These are phyloP conservation scores for Macaca fascicularis DNA, from an alignment of 2,113 vertebrate species.

Conservation along the genomic window T2T-MFA8v1.1 NC_088387.1:106355001-106355500, in stretches of 20 bases:
- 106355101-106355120: conserved; percentile 15
- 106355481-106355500: not conserved
- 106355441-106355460: not conserved
- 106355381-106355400: not conserved
- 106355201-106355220: not conserved
- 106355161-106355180: not conserved
- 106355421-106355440: not conserved
- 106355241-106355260: not conserved
- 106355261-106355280: not conserved
- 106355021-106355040: conserved; percentile 41
- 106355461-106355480: not conserved
- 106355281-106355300: not conserved
- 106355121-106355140: not conserved
- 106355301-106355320: not conserved
- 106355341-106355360: not conserved
- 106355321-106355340: not conserved
- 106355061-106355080: not conserved
- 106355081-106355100: not conserved
- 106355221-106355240: not conserved
- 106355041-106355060: not conserved
- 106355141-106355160: not conserved
- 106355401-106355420: not conserved
- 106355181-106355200: not conserved
- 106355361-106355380: not conserved
- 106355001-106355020: conserved; percentile 34